Evolutionary conservation across 2,888 invertebrate species (phyloP), one percentile per base, ranked within the genome.

Genomic region (Steinernema scapterisci): DNA sequence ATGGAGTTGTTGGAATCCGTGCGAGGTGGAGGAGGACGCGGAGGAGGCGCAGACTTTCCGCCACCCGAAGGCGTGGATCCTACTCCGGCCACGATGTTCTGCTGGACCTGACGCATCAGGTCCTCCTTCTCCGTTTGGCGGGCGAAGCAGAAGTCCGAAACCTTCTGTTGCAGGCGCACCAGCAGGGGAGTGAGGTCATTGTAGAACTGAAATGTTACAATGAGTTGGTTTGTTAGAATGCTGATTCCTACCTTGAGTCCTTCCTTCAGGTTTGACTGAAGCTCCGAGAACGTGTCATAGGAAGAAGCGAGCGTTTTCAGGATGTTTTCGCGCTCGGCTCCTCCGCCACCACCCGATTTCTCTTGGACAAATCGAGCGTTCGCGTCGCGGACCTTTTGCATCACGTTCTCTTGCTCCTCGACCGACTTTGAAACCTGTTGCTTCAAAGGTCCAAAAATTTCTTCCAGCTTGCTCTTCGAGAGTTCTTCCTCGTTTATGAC

Each of bases 41-140:
- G 82, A 31, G 82, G 82, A 51, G 79, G 78, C 51, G 74, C 75
- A 13, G 75, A 48, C 31, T 46, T 74, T 44, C 51, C 45, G 44
- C 52, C 48, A n/a, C 54, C 56, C 21, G 51, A 38, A 31, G 52
- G 43, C 31, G 71, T 46, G 31, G 51, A 21, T 21, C 63, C 63
- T 25, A 43, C 52, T 16, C 83, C 83, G 43, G 82, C 76, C 27
- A 86, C 82, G 56, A 86, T 86, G 54, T 81, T 84, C 77, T 84
- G 78, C 75, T 95, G 95, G 76, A 97, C 91, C 90, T 97, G 96
- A 89, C 95, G 94, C 89, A 99, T 90, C 82, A 97, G 90, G 89
- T 99, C 99, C 85, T 99, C 99, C 89, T 97, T 97, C 89, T 99
- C 99, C 0, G 97, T 97, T 90, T 95, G 95, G 44, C 99, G 93